Conservation (phyloP, 2,113 vertebrate genomes). For the Thunnus maccoyii region DNA sequence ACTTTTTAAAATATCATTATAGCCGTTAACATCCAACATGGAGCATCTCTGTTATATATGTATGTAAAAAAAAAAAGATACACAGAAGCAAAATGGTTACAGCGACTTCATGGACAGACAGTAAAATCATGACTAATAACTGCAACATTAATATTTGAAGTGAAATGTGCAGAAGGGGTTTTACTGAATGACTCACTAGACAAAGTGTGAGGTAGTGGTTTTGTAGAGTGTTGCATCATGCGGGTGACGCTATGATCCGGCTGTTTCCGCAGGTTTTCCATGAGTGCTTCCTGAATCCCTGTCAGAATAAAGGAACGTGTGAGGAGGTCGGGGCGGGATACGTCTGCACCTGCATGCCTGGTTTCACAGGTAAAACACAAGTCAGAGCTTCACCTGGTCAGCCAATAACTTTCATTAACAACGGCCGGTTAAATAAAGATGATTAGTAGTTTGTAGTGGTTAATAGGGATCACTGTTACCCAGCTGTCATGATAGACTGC, state of each 20-base stretch:
- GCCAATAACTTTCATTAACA: too few relatives aligned
- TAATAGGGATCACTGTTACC: neutral
- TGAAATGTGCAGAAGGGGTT: too few relatives aligned
- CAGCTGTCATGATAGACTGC: too few relatives aligned
- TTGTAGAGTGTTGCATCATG: neutral
- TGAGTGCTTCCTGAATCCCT: conserved; percentile 96
- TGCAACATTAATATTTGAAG: neutral
- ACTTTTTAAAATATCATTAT: too few relatives aligned
- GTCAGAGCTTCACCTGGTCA: neutral
- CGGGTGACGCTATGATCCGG: neutral
- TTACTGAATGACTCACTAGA: neutral
- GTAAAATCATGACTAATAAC: neutral
- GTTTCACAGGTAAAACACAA: conserved; percentile 83
- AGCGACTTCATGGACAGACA: neutral
- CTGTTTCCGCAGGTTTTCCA: conserved; percentile 90
- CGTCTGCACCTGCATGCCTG: conserved; percentile 89
- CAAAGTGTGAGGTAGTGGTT: neutral
- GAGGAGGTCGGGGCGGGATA: conserved; percentile 95
- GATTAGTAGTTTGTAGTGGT: neutral
- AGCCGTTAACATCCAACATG: too few relatives aligned
- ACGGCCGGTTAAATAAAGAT: too few relatives aligned
- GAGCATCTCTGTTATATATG: too few relatives aligned
- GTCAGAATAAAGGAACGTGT: conserved; percentile 94
- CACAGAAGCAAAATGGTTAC: too few relatives aligned
- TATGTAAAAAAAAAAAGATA: too few relatives aligned